Conservation (phyloP, 1,140 invertebrate species). For the Drosophila arawakana region DNA sequence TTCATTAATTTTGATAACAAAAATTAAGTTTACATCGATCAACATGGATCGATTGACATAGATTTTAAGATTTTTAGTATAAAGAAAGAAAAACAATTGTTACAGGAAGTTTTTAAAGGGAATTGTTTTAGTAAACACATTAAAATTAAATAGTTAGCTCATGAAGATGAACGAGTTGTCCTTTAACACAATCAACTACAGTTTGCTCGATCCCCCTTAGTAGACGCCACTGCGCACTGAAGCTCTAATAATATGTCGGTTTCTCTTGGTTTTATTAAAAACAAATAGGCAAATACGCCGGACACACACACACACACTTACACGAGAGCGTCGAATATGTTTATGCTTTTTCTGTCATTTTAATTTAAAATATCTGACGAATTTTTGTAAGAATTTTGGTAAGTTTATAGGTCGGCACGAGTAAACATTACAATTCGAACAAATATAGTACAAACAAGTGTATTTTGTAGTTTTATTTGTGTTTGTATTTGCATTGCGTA, state of each 20-base stretch:
- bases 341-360: conserved; percentile 48
- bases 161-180: no score
- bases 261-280: conserved; percentile 41
- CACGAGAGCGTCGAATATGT: conserved; percentile 11
- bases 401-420: conserved; percentile 31
- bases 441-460: background rate
- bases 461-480: background rate
- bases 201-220: background rate
- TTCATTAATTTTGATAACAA: no score
- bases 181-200: background rate
- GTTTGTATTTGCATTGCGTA: background rate
- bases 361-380: conserved; percentile 51
- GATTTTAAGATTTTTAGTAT: background rate
- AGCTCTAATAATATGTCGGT: conserved; percentile 28
- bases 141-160: no score
- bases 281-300: conserved; percentile 38
- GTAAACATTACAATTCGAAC: conserved; percentile 24
- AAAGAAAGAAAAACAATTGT: no score
- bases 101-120: no score
- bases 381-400: conserved; percentile 44
- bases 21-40: no score
- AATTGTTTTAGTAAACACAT: no score
- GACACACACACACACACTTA: conserved; percentile 6
- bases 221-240: conserved; percentile 11
- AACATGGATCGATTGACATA: no score